phyloP scores from a whole-genome alignment of 53 echinoderm and acorn worm genomes.

The Hippasteria phrygiana region DNA sequence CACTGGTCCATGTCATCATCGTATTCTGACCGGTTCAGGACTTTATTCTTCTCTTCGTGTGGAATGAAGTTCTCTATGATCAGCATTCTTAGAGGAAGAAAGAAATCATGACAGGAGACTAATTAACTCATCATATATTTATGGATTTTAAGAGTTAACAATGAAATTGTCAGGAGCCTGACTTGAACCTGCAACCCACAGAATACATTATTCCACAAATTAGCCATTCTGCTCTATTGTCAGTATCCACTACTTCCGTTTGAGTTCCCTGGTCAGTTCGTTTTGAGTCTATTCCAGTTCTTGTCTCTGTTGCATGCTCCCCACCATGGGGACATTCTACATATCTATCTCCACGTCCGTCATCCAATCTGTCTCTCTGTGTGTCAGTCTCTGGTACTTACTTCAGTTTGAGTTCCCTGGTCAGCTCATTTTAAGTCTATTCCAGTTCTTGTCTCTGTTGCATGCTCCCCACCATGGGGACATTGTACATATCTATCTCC shows the following conservation, averaged over 20 bases:
- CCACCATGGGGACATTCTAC: not conserved
- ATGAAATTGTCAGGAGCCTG: not conserved
- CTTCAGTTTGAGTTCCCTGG: constrained; percentile 92
- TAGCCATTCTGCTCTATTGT: too few species aligned
- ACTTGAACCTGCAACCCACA: too few species aligned
- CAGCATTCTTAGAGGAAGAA: constrained; percentile 67
- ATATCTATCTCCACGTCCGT: not conserved
- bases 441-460: constrained; percentile 88
- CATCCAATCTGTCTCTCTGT: not conserved
- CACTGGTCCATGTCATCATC: constrained; percentile 93
- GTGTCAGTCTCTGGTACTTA: constrained; percentile 47
- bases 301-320: constrained; percentile 31
- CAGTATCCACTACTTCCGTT: constrained; percentile 96
- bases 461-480: constrained; percentile 85
- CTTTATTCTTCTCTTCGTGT: constrained; percentile 89
- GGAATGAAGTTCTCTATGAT: constrained; percentile 98
- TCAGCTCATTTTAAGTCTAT: constrained; percentile 90
- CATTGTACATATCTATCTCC: constrained; percentile 77
- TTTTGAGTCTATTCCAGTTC: constrained; percentile 92
- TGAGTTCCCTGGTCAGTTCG: constrained; percentile 83
- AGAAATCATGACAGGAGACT: too few species aligned
- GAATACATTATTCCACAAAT: too few species aligned
- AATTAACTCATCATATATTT: too few species aligned
- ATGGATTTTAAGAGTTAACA: too few species aligned
- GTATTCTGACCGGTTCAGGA: constrained; percentile 80